phyloP scores from a whole-genome alignment of 2,888 invertebrate species.

The Microdon myrmicae region DNA sequence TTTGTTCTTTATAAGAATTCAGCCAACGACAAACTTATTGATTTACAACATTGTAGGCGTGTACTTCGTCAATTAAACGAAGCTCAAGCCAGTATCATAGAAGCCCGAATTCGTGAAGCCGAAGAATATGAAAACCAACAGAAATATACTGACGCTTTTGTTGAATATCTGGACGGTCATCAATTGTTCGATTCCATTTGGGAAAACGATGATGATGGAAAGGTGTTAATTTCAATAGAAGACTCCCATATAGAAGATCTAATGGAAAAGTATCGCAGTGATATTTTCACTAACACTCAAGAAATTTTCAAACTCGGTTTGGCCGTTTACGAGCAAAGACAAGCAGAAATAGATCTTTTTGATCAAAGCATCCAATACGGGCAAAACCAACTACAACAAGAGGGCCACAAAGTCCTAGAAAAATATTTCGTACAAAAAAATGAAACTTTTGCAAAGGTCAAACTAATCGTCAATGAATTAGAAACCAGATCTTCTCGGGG shows the following conservation, averaged over 20 bases:
- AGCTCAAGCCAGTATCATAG: constrained; percentile 71
- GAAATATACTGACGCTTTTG: constrained; percentile 76
- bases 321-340: constrained; percentile 72
- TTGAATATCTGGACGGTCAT: constrained; percentile 78
- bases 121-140: constrained; percentile 70
- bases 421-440: constrained; percentile 66
- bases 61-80: constrained; percentile 68
- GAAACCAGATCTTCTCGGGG: constrained; percentile 57
- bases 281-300: constrained; percentile 69
- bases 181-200: constrained; percentile 78
- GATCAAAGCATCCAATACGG: constrained; percentile 73
- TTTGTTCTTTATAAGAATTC: no score
- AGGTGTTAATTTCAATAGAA: constrained; percentile 67
- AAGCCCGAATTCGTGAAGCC: constrained; percentile 68
- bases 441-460: constrained; percentile 61
- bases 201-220: constrained; percentile 75
- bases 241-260: constrained; percentile 72
- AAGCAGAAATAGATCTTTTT: constrained; percentile 72
- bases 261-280: constrained; percentile 68
- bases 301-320: constrained; percentile 75
- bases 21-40: no score
- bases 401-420: constrained; percentile 71
- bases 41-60: constrained; percentile 65
- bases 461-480: constrained; percentile 47
- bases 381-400: constrained; percentile 70